Conservation (phyloP, 2,888 invertebrate genomes). For the Acanthosoma haemorrhoidale region DNA sequence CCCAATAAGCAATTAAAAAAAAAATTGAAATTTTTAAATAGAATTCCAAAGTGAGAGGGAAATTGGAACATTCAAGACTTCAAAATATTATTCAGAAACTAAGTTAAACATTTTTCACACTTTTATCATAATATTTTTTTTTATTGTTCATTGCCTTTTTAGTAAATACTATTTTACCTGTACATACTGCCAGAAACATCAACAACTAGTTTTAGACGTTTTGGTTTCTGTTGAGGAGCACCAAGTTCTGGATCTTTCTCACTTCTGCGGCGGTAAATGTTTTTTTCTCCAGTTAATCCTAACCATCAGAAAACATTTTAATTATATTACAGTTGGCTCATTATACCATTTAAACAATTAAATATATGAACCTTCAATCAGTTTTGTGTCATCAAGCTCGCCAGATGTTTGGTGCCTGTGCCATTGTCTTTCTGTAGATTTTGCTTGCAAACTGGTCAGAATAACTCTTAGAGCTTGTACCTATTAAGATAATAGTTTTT, state of each 20-base stretch:
- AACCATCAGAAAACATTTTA: not conserved
- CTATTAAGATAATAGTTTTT: conserved; percentile 45
- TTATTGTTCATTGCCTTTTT: no score
- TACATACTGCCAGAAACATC: conserved; percentile 98
- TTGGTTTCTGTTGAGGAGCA: conserved; percentile 79
- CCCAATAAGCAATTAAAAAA: no score
- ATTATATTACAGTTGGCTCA: not conserved
- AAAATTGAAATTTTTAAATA: no score
- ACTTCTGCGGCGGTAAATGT: conserved; percentile 77
- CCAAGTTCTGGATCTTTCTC: conserved; percentile 86
- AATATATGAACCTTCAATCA: conserved; percentile 71
- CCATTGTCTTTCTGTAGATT: conserved; percentile 92
- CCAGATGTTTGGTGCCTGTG: conserved; percentile 88
- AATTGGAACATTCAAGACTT: no score
- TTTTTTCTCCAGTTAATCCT: conserved; percentile 84
- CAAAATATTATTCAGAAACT: no score
- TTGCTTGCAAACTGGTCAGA: conserved; percentile 79
- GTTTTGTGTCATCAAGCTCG: conserved; percentile 88
- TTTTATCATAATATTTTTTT: no score
- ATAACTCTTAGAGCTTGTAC: conserved; percentile 82
- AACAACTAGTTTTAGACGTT: conserved; percentile 75
- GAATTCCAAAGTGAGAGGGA: no score
- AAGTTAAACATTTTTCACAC: no score
- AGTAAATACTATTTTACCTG: conserved; percentile 50
- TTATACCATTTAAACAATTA: not conserved